Evolutionary conservation across 2,797 vertebrate genomes (phyloP).

Genomic region (Manis pentadactyla): DNA sequence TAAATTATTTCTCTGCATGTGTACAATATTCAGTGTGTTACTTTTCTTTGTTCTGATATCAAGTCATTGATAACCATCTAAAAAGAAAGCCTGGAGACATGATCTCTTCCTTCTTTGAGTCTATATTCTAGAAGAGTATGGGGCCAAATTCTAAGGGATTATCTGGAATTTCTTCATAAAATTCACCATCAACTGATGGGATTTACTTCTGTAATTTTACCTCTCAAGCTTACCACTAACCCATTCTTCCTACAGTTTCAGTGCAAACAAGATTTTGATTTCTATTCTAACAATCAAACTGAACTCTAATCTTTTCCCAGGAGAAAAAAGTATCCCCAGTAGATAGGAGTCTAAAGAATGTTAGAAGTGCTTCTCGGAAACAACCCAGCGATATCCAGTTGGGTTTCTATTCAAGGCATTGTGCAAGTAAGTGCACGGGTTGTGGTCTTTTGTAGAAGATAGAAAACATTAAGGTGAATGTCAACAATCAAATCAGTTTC

Average conservation of each 20-base stretch:
- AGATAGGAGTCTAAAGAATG: neutral
- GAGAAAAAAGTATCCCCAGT: neutral
- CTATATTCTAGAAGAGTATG: neutral
- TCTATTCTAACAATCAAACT: conserved; percentile 50
- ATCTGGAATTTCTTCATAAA: conserved; percentile 60
- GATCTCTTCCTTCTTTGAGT: conserved; percentile 3
- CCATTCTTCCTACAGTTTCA: conserved; percentile 13
- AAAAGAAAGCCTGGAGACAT: neutral
- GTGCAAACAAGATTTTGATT: conserved; percentile 10
- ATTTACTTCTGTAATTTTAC: conserved; percentile 50
- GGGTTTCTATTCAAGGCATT: neutral
- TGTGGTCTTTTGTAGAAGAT: neutral
- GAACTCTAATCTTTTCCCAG: conserved; percentile 14
- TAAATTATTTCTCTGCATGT: neutral
- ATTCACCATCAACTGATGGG: neutral
- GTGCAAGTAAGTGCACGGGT: neutral
- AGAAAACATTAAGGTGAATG: neutral
- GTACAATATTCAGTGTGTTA: neutral
- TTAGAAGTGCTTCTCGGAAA: neutral
- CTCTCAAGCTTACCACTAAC: conserved; percentile 25
- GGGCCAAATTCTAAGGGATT: neutral
- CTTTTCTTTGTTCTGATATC: conserved; percentile 8
- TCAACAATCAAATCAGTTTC: neutral
- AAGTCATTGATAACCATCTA: neutral
- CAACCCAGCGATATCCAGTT: neutral